Conservation (phyloP, 2,888 invertebrate species). For the Syrphus vitripennis region DNA sequence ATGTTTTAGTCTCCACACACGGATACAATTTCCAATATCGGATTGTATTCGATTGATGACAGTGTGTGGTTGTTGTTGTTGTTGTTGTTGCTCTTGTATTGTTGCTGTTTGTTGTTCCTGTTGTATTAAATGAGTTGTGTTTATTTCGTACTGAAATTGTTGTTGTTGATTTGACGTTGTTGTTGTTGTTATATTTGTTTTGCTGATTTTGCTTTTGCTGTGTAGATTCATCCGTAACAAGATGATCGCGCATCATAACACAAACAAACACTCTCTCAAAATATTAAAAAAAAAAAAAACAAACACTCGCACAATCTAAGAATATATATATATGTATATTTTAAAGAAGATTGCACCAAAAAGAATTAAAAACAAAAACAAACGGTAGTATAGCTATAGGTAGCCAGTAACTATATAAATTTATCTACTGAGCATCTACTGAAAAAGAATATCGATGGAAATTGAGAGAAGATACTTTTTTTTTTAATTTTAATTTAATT, state of each 20-base stretch:
- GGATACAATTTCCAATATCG: conserved; percentile 71
- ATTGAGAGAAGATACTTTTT: conserved; percentile 12
- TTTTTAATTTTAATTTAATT: not conserved
- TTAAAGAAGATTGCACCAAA: conserved; percentile 56
- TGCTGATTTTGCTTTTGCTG: conserved; percentile 56
- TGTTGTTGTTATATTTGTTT: conserved; percentile 21
- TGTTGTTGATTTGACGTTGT: conserved; percentile 28
- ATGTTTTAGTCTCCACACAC: conserved; percentile 71
- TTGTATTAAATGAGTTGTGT: conserved; percentile 54
- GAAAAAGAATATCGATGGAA: not conserved
- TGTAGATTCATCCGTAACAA: conserved; percentile 69
- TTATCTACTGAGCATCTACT: not conserved
- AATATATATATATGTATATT: not conserved
- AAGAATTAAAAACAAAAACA: conserved; percentile 64
- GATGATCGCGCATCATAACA: conserved; percentile 70
- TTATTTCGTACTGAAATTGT: conserved; percentile 46
- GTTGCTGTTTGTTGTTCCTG: conserved; percentile 34
- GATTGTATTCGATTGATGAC: conserved; percentile 69
- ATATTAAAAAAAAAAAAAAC: not conserved
- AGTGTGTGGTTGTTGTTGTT: conserved; percentile 58
- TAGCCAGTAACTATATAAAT: not conserved
- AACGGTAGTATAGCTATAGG: conserved; percentile 14
- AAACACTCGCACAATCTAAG: conserved; percentile 40
- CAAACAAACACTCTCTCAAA: conserved; percentile 28
- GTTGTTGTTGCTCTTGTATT: conserved; percentile 38